Evolutionary conservation across 2,888 invertebrate species (phyloP).

Genomic region (Teinopalpus imperialis): DNA sequence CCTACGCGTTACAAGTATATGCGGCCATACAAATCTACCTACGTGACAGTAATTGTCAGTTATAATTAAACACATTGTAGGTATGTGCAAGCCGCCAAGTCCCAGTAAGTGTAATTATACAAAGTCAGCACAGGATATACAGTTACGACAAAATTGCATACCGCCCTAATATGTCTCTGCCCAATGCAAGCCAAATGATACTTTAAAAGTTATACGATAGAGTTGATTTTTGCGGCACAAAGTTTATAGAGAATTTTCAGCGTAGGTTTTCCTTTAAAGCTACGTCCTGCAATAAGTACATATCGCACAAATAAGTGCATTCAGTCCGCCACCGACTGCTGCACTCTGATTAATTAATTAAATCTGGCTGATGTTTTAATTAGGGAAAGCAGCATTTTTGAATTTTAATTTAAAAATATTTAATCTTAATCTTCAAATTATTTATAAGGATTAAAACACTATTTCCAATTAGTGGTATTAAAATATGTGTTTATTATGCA

Average conservation of each 20-base stretch:
- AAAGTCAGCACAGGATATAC: conserved; percentile 60
- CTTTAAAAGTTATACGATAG: conserved; percentile 34
- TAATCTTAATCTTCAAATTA: too few species aligned
- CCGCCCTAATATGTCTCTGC: conserved; percentile 38
- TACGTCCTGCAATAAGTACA: conserved; percentile 59
- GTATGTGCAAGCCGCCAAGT: conserved; percentile 46
- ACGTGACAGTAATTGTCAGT: conserved; percentile 40
- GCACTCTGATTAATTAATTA: conserved; percentile 57
- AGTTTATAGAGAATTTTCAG: conserved; percentile 39
- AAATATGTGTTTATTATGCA: too few species aligned
- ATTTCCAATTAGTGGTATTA: too few species aligned
- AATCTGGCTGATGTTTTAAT: conserved; percentile 65
- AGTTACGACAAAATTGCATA: conserved; percentile 41
- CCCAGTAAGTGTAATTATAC: conserved; percentile 60
- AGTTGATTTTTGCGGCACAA: conserved; percentile 36
- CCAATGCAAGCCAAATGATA: conserved; percentile 33
- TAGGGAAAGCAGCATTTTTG: conserved; percentile 35
- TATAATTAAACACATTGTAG: conserved; percentile 51
- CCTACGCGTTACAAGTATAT: conserved; percentile 3
- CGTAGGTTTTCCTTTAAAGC: conserved; percentile 61
- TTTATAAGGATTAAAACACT: too few species aligned
- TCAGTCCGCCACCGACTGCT: conserved; percentile 54
- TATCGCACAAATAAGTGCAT: conserved; percentile 62
- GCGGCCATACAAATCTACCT: conserved; percentile 10
- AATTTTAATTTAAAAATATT: neutral